Conservation (phyloP, 2,888 invertebrate genomes). For the Auanema sp. region DNA sequence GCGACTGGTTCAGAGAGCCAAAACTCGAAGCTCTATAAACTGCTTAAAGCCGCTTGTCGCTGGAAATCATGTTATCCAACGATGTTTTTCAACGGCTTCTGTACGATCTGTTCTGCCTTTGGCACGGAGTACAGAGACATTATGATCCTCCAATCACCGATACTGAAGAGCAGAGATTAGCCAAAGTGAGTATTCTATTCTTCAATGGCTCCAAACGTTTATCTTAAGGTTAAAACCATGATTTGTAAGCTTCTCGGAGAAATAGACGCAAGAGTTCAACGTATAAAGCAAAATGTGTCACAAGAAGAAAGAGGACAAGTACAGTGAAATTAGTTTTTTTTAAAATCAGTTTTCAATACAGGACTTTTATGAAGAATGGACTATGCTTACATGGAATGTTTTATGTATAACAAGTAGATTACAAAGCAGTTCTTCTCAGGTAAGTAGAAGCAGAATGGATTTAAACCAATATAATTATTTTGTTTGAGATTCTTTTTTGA, state of each 20-base stretch:
- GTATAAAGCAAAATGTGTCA: slow-evolving; percentile 44
- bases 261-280: slow-evolving; percentile 55
- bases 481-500: not conserved
- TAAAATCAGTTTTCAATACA: slow-evolving; percentile 8
- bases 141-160: slow-evolving; percentile 62
- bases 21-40: not conserved
- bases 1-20: not conserved
- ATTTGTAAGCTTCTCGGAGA: slow-evolving; percentile 60
- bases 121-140: slow-evolving; percentile 61
- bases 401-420: slow-evolving; percentile 59
- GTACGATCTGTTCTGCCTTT: slow-evolving; percentile 61
- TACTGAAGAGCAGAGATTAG: slow-evolving; percentile 55
- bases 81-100: slow-evolving; percentile 61
- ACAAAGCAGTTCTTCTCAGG: slow-evolving; percentile 43
- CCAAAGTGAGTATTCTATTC: slow-evolving; percentile 45
- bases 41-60: not conserved
- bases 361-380: slow-evolving; percentile 62
- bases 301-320: slow-evolving; percentile 12
- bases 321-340: not conserved
- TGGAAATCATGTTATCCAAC: slow-evolving; percentile 47
- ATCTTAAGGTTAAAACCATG: slow-evolving; percentile 52
- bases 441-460: not conserved
- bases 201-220: not conserved
- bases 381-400: slow-evolving; percentile 63
- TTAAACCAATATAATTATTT: too few relatives aligned